Evolutionary conservation across 2,113 vertebrate species (phyloP).

Genomic region (Erinaceus europaeus): DNA sequence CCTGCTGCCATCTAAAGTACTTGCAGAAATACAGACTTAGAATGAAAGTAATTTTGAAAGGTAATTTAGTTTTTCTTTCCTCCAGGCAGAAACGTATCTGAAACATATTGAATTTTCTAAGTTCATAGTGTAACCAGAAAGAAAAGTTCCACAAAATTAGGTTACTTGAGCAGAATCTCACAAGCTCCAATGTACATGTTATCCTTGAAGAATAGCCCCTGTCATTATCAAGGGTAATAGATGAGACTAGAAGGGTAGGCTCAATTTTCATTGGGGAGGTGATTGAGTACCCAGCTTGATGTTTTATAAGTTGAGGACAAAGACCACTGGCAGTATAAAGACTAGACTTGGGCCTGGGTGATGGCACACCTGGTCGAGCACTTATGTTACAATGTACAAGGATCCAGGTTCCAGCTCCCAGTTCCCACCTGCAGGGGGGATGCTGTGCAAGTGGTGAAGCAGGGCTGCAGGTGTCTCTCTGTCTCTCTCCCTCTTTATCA

Average conservation of each 20-base stretch:
- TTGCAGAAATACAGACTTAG: neutral
- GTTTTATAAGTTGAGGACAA: neutral
- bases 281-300: neutral
- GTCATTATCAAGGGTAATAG: neutral
- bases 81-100: neutral
- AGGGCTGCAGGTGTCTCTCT: no score
- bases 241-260: neutral
- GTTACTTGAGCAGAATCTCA: neutral
- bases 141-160: slow-evolving; percentile 18
- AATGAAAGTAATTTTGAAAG: slow-evolving; percentile 8
- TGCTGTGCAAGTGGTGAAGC: no score
- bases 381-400: no score
- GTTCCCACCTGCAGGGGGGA: no score
- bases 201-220: slow-evolving; percentile 9
- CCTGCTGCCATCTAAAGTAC: neutral
- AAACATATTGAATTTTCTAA: neutral
- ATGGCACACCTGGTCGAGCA: no score
- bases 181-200: neutral
- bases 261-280: neutral
- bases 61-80: slow-evolving; percentile 24
- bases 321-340: neutral
- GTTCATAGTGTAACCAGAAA: slow-evolving; percentile 23
- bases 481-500: no score
- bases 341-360: no score
- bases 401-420: no score